phyloP scores from a whole-genome alignment of 2,113 vertebrate genomes.

The Nycticryphes semicollaris region DNA sequence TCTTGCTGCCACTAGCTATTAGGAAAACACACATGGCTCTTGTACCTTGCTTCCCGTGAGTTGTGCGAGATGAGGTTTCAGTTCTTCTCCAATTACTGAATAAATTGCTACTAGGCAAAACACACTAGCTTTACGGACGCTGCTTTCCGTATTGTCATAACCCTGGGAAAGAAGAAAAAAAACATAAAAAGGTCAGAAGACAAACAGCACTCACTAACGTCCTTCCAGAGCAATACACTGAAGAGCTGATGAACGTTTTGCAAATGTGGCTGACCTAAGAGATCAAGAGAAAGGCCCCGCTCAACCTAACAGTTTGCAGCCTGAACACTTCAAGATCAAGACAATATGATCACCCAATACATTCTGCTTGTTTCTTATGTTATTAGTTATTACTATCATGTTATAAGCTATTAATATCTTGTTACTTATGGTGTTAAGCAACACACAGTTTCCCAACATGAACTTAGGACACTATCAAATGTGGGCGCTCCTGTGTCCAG shows the following conservation, averaged over 20 bases:
- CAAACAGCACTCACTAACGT: not conserved
- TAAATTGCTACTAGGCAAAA: conserved; percentile 97
- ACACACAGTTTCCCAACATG: not conserved
- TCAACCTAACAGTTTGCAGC: not conserved
- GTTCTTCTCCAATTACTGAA: conserved; percentile 95
- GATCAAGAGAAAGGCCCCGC: not conserved
- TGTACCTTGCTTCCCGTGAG: conserved; percentile 96
- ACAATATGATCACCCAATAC: not conserved
- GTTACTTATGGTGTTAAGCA: not conserved
- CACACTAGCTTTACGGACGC: conserved; percentile 95
- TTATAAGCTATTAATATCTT: not conserved
- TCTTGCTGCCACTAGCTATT: not conserved
- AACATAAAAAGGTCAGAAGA: not conserved
- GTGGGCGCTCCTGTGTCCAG: not conserved
- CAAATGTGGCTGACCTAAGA: not conserved
- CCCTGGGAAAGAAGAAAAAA: conserved; percentile 75
- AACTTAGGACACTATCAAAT: not conserved
- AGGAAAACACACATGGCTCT: not conserved
- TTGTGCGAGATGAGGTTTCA: conserved; percentile 94
- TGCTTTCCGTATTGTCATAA: conserved; percentile 97
- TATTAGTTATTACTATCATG: not conserved
- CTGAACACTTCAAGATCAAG: not conserved
- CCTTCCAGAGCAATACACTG: not conserved
- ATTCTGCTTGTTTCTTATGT: not conserved
- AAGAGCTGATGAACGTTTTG: not conserved